Evolutionary conservation across 2,113 vertebrate species (phyloP).

Genomic region (Thymallus thymallus): DNA sequence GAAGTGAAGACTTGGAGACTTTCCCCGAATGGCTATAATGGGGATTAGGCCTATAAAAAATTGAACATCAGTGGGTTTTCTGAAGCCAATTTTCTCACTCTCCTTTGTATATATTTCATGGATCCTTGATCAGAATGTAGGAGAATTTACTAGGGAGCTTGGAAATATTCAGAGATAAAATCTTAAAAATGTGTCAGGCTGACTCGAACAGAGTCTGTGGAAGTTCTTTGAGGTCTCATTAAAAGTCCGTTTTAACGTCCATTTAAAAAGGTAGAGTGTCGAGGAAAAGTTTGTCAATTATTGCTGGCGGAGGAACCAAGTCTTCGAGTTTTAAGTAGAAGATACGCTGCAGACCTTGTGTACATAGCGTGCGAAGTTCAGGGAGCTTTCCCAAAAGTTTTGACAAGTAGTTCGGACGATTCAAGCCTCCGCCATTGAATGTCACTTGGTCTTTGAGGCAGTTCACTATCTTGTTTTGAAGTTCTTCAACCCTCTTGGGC

Average conservation of each 20-base stretch:
- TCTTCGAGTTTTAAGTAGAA: constrained; percentile 99
- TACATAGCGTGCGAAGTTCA: constrained; percentile 97
- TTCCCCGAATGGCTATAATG: constrained; percentile 44
- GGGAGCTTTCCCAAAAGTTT: constrained; percentile 99
- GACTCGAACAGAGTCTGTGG: constrained; percentile 66
- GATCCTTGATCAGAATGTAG: constrained; percentile 73
- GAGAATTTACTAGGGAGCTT: constrained; percentile 70
- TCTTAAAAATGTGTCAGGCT: constrained; percentile 53
- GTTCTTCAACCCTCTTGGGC: constrained; percentile 96
- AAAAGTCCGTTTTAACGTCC: constrained; percentile 24
- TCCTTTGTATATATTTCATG: constrained; percentile 52
- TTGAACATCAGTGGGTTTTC: constrained; percentile 67
- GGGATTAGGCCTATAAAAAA: constrained; percentile 55
- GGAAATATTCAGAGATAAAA: constrained; percentile 62
- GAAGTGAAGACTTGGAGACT: constrained; percentile 56
- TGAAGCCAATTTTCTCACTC: constrained; percentile 59
- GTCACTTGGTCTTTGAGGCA: constrained; percentile 98
- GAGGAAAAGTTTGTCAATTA: constrained; percentile 99
- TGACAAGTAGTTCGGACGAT: constrained; percentile 97
- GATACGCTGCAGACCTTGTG: constrained; percentile 98
- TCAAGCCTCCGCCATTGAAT: constrained; percentile 93
- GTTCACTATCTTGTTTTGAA: constrained; percentile 99
- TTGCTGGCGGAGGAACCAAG: constrained; percentile 98
- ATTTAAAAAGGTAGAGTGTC: constrained; percentile 97
- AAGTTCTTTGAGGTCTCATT: constrained; percentile 70